Percentiles rank a stretch among this genome's conserved stretches.
Evolutionary conservation across 2,797 vertebrate species (phyloP).

Genomic region (Podarcis lilfordi): DNA sequence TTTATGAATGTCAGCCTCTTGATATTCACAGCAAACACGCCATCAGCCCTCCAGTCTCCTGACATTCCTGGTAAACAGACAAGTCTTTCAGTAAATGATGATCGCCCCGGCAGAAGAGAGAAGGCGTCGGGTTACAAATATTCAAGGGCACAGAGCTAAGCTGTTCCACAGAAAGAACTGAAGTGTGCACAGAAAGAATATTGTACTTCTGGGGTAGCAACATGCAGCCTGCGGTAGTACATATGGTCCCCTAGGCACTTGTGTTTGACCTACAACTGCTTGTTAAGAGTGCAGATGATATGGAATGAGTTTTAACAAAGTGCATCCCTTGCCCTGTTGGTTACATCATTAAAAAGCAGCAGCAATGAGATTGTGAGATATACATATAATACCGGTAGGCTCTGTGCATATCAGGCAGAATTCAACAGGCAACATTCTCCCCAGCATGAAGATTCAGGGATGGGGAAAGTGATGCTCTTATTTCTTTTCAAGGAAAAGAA

Average conservation of each 20-base stretch:
- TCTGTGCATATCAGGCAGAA: neutral
- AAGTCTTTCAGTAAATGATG: conserved; percentile 77
- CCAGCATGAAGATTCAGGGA: neutral
- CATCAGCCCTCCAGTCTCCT: conserved; percentile 65
- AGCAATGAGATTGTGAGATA: neutral
- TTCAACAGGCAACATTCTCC: neutral
- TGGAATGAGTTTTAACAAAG: conserved; percentile 5
- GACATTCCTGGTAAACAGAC: conserved; percentile 76
- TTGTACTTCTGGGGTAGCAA: conserved; percentile 1
- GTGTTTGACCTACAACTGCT: conserved; percentile 15
- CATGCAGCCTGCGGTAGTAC: neutral
- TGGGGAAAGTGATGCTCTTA: neutral
- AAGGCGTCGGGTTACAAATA: conserved; percentile 66
- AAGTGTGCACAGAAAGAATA: accelerated
- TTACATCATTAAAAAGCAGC: neutral
- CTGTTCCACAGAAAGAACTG: conserved; percentile 33
- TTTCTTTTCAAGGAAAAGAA: neutral
- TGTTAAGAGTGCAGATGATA: neutral
- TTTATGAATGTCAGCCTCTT: conserved; percentile 78
- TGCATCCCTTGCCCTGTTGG: neutral
- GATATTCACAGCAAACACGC: conserved; percentile 77
- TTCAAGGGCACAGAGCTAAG: conserved; percentile 59
- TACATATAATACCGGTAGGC: neutral
- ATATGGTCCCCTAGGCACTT: neutral
- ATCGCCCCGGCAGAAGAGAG: conserved; percentile 64